These are phyloP conservation scores for Mobula birostris DNA, from an alignment of 2,113 vertebrate genomes.

Conservation along the genomic window DNA sequence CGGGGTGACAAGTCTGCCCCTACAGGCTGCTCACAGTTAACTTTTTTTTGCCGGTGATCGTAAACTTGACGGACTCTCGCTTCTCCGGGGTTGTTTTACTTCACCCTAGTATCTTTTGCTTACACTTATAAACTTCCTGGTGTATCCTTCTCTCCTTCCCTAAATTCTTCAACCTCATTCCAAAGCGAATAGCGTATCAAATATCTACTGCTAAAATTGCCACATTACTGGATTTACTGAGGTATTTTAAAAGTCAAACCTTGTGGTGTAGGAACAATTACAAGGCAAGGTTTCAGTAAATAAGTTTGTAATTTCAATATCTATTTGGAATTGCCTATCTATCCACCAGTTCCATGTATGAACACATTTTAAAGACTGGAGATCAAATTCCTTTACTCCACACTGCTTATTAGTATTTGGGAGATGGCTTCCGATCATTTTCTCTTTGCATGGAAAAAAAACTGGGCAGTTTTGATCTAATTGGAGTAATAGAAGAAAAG, in stretches of 20 bases:
- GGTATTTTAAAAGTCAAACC: neutral
- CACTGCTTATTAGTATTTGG: neutral
- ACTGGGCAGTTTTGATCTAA: neutral
- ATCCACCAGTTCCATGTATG: neutral
- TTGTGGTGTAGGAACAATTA: neutral
- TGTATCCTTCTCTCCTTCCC: neutral
- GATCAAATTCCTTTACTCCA: neutral
- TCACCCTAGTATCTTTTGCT: neutral
- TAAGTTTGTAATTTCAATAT: neutral
- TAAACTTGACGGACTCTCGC: neutral
- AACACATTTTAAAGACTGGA: neutral
- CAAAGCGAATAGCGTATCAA: neutral
- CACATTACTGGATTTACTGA: neutral
- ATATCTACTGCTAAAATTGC: neutral
- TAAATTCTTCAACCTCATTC: neutral
- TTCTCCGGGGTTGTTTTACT: neutral
- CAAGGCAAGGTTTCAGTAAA: neutral
- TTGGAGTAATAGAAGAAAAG: neutral
- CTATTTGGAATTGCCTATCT: neutral
- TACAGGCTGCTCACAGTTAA: neutral
- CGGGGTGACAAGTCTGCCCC: neutral
- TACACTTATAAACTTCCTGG: neutral
- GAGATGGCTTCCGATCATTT: neutral
- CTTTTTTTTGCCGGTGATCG: neutral
- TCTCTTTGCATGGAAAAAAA: neutral